Evolutionary conservation across 2,797 vertebrate genomes (phyloP), one percentile per base, ranked within the genome.

Genomic region (Thripadectes ignobilis): DNA sequence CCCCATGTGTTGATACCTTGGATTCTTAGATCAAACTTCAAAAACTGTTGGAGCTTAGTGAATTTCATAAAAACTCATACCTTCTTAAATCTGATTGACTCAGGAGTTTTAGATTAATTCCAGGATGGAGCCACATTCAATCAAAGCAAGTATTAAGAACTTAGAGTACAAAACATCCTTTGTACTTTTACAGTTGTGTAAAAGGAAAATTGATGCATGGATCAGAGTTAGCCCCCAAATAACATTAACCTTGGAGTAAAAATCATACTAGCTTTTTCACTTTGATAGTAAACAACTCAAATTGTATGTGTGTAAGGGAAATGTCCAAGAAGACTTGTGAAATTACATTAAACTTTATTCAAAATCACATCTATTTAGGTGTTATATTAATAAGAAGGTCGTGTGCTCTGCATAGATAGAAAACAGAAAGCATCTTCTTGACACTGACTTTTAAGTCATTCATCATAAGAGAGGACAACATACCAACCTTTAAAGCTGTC

Each of bases 41-140:
- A 81, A 93, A 96, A 36, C 62, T 57, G 62, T 84, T 81, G 29
- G 63, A 92, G 39, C 76, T 94, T 57, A 66, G 51, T 76, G 76
- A 92, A 86, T 83, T 89, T 77, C 4, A 2, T 61, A 93, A 93
- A 93, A 88, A 59, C 68, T 91, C 91, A 72, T 89, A 95, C 62
- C 19, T 93, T 94, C 89, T 89, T 91, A 91, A 92, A 89, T 84
- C 76, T 91, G 89, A 83, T 92, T 89, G 85, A 88, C 93, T 94
- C 82, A 91, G 76, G 91, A 92, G 91, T 93, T 96, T 93, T 85
- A 96, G 89, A 95, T 92, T 92, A 94, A 97, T 96, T 93, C 91
- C 89, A 95, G 82, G 69, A 78, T 39, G 68, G 85, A 91, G 55
- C 51, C 63, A 94, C 78, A 77, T 88, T 84, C 74, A 85, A 78